Conservation (phyloP, 2,113 vertebrate species). For the Trinectes maculatus region DNA sequence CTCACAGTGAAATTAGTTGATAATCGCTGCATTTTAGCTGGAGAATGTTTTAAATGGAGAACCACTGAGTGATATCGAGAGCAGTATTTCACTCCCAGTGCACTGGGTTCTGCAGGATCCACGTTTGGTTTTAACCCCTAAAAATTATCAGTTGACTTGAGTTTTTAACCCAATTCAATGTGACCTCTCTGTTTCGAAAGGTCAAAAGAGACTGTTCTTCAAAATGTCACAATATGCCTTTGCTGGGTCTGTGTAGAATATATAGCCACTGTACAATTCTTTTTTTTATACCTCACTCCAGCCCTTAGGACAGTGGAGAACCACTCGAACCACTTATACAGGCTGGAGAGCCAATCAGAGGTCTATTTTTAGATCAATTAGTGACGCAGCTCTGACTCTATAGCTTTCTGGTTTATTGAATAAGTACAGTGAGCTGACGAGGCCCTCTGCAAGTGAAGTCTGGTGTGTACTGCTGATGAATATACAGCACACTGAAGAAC, state of each 20-base stretch:
- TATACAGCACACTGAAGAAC: not conserved
- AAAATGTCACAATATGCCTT: constrained; percentile 43
- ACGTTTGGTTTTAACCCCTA: constrained; percentile 16
- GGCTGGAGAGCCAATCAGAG: not conserved
- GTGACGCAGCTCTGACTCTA: constrained; percentile 48
- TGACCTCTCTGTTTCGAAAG: not conserved
- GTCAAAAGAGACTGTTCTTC: constrained; percentile 31
- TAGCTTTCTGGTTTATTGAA: constrained; percentile 55
- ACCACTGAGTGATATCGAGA: constrained; percentile 29
- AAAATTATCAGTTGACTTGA: not conserved
- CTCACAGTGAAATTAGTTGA: constrained; percentile 1
- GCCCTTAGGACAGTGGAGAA: not conserved
- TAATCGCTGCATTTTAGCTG: constrained; percentile 36
- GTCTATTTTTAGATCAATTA: constrained; percentile 53
- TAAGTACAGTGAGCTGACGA: constrained; percentile 63
- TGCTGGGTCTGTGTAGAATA: constrained; percentile 11
- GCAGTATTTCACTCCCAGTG: constrained; percentile 48
- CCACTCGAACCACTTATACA: not conserved
- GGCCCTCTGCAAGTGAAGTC: constrained; percentile 18
- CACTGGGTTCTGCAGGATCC: constrained; percentile 18
- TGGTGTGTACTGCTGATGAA: not conserved
- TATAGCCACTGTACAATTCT: constrained; percentile 24
- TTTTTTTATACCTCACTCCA: constrained; percentile 13
- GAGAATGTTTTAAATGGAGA: constrained; percentile 14
- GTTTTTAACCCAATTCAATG: not conserved